A percentile compares a stretch with the other conserved stretches of the same genome.
phyloP scores from a whole-genome alignment of 2,797 vertebrate species.

The Ctenosaura bakeri region DNA sequence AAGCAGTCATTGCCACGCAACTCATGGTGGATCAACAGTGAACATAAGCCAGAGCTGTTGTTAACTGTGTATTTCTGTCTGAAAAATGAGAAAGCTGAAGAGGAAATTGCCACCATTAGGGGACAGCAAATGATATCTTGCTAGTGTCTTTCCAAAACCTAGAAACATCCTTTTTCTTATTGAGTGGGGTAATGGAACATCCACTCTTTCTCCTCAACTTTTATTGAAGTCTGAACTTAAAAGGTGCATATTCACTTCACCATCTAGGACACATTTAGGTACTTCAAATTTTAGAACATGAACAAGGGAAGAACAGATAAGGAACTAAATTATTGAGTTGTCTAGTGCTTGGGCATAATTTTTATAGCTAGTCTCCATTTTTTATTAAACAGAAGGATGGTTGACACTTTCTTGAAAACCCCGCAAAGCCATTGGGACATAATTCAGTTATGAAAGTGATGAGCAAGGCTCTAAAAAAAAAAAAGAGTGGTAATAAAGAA shows the following conservation, averaged over 20 bases:
- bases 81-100: not conserved
- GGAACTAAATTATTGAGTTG: not conserved
- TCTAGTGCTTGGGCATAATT: not conserved
- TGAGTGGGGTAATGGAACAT: not conserved
- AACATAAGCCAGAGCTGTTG: not conserved
- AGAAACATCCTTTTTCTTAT: not conserved
- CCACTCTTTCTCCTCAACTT: not conserved
- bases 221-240: not conserved
- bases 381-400: not conserved
- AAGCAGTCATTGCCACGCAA: not conserved
- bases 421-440: constrained; percentile 11
- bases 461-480: constrained; percentile 33
- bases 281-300: not conserved
- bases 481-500: constrained; percentile 29
- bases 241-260: not conserved
- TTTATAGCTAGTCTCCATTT: not conserved
- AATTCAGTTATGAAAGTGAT: constrained; percentile 22
- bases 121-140: not conserved
- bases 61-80: not conserved
- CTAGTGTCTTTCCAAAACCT: not conserved
- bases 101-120: not conserved
- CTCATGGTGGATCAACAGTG: not conserved
- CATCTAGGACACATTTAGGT: not conserved
- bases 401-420: not conserved
- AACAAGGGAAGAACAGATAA: not conserved